phyloP scores from a whole-genome alignment of 2,113 vertebrate species.

The Charina bottae region DNA sequence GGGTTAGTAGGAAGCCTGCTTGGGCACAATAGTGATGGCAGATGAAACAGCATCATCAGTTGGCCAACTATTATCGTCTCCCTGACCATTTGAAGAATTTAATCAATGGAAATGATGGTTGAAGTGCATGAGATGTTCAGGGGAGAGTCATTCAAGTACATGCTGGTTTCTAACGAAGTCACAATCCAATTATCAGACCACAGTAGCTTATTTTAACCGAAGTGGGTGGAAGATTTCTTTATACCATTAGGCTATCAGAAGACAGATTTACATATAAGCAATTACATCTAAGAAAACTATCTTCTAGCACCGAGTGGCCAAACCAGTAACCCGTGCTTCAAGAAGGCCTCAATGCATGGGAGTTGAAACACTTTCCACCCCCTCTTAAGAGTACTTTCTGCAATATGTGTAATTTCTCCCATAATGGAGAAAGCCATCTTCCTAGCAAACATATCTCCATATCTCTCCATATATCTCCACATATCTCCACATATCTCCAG shows the following conservation, averaged over 20 bases:
- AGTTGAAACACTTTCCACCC: neutral
- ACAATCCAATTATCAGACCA: neutral
- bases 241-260: neutral
- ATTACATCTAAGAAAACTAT: neutral
- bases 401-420: neutral
- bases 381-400: neutral
- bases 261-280: neutral
- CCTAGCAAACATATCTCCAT: neutral
- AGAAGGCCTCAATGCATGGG: too few relatives aligned
- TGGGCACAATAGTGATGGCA: too few relatives aligned
- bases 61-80: neutral
- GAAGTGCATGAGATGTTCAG: conserved; percentile 6
- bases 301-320: neutral
- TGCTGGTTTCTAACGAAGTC: conserved; percentile 2
- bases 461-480: too few relatives aligned
- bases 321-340: neutral
- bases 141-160: neutral
- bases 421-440: neutral
- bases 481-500: too few relatives aligned
- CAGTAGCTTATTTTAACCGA: conserved; percentile 16
- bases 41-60: too few relatives aligned
- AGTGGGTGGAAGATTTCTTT: neutral
- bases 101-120: conserved; percentile 34
- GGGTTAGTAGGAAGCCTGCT: too few relatives aligned
- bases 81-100: conserved; percentile 37